These are phyloP conservation scores for Pocillopora damicornis DNA, from an alignment of 64 coral and sea anemone species.

Conservation along the genomic window DNA sequence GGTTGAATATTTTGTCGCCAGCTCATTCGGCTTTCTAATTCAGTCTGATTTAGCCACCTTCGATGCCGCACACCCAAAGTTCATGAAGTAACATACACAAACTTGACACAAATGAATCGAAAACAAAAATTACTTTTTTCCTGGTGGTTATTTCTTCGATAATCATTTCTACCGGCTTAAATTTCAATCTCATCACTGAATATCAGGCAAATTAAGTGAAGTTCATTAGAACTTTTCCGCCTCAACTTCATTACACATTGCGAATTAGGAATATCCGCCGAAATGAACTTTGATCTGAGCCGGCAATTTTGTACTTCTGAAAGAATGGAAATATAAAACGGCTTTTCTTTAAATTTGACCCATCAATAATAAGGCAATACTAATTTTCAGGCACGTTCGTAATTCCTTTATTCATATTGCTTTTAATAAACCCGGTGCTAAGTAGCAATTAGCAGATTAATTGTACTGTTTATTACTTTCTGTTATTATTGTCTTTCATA, in stretches of 20 bases:
- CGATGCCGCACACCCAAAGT: neutral
- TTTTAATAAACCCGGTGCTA: constrained; percentile 34
- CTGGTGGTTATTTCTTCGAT: constrained; percentile 34
- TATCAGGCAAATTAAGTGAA: constrained; percentile 19
- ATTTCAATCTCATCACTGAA: constrained; percentile 36
- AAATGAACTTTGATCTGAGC: constrained; percentile 5
- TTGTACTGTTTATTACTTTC: constrained; percentile 30
- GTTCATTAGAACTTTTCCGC: constrained; percentile 30
- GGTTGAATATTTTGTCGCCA: neutral
- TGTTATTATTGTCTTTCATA: neutral
- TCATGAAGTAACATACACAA: neutral
- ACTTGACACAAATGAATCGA: neutral
- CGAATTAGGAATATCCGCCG: constrained; percentile 43
- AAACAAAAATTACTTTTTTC: neutral
- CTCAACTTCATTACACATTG: neutral
- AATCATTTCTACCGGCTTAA: constrained; percentile 29
- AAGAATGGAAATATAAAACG: constrained; percentile 22
- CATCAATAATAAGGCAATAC: constrained; percentile 15
- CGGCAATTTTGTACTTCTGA: constrained; percentile 35
- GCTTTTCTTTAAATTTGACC: constrained; percentile 26
- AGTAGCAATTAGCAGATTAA: constrained; percentile 33
- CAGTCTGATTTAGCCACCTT: too few species aligned
- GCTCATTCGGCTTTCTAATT: too few species aligned
- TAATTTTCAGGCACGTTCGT: constrained; percentile 32
- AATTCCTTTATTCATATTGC: constrained; percentile 30